phyloP scores from a whole-genome alignment of 2,888 invertebrate species.

The Taphrorychus bicolor region DNA sequence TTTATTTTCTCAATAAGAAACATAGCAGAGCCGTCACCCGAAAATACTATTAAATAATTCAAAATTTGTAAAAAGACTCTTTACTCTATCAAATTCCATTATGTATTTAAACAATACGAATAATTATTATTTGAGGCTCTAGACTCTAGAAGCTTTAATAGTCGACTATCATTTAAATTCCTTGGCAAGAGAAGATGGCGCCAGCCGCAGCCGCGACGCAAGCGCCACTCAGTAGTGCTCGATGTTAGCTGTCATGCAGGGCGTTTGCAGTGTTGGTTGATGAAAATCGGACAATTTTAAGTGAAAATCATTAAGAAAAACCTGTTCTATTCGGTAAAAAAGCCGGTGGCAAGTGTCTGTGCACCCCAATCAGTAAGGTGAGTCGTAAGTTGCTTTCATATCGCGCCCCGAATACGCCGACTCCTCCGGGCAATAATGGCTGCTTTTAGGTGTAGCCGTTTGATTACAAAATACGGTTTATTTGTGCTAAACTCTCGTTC shows the following conservation, averaged over 20 bases:
- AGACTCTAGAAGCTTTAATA: no score
- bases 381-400: slow-evolving; percentile 14
- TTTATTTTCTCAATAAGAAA: no score
- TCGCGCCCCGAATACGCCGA: not conserved
- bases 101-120: no score
- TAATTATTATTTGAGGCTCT: no score
- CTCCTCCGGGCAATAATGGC: slow-evolving; percentile 44
- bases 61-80: no score
- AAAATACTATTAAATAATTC: no score
- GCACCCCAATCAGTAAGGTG: slow-evolving; percentile 21
- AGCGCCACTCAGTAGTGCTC: slow-evolving; percentile 39
- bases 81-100: no score
- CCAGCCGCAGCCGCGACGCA: not conserved
- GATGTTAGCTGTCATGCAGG: slow-evolving; percentile 53
- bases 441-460: slow-evolving; percentile 48
- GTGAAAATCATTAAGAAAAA: slow-evolving; percentile 43
- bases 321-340: slow-evolving; percentile 34
- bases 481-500: not conserved
- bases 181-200: not conserved
- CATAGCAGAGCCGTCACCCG: no score
- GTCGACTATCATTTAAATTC: not conserved
- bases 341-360: slow-evolving; percentile 26
- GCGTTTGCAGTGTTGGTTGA: slow-evolving; percentile 52
- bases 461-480: slow-evolving; percentile 38
- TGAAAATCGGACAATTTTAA: slow-evolving; percentile 46